These are phyloP conservation scores for Caenorhabditis inopinata DNA, from an alignment of 1,140 invertebrate species.

Conservation along the genomic window DNA sequence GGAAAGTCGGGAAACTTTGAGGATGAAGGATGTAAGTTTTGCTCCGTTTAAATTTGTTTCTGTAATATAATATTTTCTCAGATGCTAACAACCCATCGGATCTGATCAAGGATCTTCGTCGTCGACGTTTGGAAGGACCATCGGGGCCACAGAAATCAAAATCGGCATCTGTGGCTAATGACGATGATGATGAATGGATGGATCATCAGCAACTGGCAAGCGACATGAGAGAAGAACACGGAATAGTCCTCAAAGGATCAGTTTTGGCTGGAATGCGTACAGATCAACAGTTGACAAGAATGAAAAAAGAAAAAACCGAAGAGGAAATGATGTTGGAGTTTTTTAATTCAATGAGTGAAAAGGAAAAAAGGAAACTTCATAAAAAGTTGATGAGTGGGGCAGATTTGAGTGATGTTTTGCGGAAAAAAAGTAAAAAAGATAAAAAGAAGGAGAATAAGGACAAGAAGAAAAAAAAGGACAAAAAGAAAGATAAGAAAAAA, in stretches of 20 bases:
- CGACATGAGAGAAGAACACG: slow-evolving; percentile 51
- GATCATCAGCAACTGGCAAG: slow-evolving; percentile 38
- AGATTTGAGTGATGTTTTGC: background rate
- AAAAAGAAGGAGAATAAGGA: slow-evolving; percentile 38
- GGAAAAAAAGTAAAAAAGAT: slow-evolving; percentile 18
- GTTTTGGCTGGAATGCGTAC: slow-evolving; percentile 15
- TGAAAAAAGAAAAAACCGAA: slow-evolving; percentile 28
- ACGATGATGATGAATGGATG: slow-evolving; percentile 44
- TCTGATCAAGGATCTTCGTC: slow-evolving; percentile 55
- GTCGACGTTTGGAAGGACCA: slow-evolving; percentile 23
- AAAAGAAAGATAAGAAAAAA: slow-evolving; percentile 21
- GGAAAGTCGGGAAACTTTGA: slow-evolving; percentile 65
- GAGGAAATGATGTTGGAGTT: slow-evolving; percentile 18
- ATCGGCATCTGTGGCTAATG: background rate
- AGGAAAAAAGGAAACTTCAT: slow-evolving; percentile 36
- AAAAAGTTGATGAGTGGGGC: slow-evolving; percentile 34
- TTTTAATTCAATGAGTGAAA: slow-evolving; percentile 15
- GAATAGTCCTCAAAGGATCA: slow-evolving; percentile 38
- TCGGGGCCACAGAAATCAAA: background rate
- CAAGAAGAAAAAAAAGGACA: slow-evolving; percentile 38
- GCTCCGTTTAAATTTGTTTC: background rate
- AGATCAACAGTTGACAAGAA: slow-evolving; percentile 36
- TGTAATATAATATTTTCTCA: slow-evolving; percentile 47
- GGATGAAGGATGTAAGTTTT: slow-evolving; percentile 61
- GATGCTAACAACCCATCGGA: slow-evolving; percentile 65